phyloP scores from a whole-genome alignment of 2,888 invertebrate species.

The Nasonia oneida region DNA sequence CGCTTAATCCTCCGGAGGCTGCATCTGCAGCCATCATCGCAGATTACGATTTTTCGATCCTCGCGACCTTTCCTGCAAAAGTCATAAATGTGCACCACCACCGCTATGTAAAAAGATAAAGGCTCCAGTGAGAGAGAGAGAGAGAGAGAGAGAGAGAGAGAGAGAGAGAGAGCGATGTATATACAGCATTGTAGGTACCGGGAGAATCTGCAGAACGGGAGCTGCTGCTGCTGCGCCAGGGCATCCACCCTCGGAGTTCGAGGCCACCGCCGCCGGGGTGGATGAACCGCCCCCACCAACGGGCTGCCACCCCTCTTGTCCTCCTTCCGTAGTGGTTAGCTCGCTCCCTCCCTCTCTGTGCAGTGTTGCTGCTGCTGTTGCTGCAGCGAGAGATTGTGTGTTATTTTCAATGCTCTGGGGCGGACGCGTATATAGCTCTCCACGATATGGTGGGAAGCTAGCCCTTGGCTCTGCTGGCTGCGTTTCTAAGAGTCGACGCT shows the following conservation, averaged over 20 bases:
- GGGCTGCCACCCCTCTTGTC: neutral
- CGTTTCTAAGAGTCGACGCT: neutral
- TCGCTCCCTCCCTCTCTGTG: neutral
- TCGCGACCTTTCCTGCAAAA: neutral
- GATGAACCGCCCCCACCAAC: conserved; percentile 53
- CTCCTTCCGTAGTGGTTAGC: conserved; percentile 12
- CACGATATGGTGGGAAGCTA: neutral
- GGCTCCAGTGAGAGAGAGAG: neutral
- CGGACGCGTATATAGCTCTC: neutral
- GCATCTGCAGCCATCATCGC: neutral
- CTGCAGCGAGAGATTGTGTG: neutral
- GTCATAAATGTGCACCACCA: too few species aligned
- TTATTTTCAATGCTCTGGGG: neutral
- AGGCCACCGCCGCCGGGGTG: conserved; percentile 49
- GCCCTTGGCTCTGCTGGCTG: conserved; percentile 12
- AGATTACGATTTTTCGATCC: neutral
- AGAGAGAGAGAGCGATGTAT: neutral
- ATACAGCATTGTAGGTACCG: conserved; percentile 4
- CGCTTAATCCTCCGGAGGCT: neutral
- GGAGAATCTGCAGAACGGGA: conserved; percentile 55
- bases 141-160: too few species aligned
- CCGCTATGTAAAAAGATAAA: neutral
- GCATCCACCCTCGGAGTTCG: conserved; percentile 60
- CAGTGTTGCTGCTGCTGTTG: neutral
- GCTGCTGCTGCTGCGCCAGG: conserved; percentile 42